A percentile compares a stretch with the other conserved stretches of the same genome.
Evolutionary conservation across 1,140 invertebrate genomes (phyloP).

Genomic region (Drosophila paulistorum): DNA sequence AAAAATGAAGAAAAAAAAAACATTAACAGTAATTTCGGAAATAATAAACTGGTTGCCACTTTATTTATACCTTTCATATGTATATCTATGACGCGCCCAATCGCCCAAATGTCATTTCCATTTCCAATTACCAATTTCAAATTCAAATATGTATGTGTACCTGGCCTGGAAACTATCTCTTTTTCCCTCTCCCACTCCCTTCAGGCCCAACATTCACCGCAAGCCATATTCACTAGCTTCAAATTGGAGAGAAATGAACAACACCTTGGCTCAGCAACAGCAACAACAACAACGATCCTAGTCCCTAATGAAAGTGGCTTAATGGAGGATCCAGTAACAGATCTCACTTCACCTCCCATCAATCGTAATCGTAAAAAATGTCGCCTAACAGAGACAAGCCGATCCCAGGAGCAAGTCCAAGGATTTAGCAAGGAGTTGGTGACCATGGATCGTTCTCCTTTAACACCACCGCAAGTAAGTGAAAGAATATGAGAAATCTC

Average conservation of each 20-base stretch:
- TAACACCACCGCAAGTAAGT: conserved; percentile 15
- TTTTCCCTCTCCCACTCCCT: conserved; percentile 44
- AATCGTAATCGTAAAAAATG: conserved; percentile 47
- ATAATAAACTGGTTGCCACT: conserved; percentile 73
- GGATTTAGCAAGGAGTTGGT: conserved; percentile 5
- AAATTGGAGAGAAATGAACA: conserved; percentile 90
- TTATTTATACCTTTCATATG: too few relatives aligned
- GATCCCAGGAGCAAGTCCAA: neutral
- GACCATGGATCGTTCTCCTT: neutral
- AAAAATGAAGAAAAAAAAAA: conserved; percentile 25
- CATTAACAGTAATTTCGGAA: conserved; percentile 81
- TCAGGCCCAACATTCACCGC: conserved; percentile 88
- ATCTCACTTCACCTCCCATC: conserved; percentile 47
- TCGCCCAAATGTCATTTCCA: conserved; percentile 57
- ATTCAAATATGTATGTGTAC: conserved; percentile 4
- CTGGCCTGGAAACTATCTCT: neutral
- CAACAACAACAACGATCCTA: neutral
- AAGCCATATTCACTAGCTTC: conserved; percentile 96
- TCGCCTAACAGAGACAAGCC: conserved; percentile 15
- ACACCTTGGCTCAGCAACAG: neutral
- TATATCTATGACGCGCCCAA: conserved; percentile 54
- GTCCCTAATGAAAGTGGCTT: neutral
- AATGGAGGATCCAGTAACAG: conserved; percentile 27
- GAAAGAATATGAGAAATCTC: neutral
- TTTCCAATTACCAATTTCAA: conserved; percentile 36